Percentiles rank a stretch among this genome's conserved stretches.
Conservation (phyloP, 2,113 vertebrate species). For the Gila orcuttii region DNA sequence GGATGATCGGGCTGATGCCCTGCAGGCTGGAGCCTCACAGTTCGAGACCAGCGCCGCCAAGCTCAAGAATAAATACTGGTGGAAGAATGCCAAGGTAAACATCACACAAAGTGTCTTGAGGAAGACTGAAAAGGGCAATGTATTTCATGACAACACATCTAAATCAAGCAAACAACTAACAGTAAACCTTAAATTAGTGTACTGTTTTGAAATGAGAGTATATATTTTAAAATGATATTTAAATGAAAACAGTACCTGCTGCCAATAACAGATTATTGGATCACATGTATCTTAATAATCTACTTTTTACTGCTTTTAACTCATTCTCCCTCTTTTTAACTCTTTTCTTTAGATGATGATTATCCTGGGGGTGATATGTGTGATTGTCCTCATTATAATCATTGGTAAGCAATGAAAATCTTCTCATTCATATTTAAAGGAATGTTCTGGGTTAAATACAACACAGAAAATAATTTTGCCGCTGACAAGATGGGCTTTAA, state of each 20-base stretch:
- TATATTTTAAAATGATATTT: background rate
- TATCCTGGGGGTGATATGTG: slow-evolving; percentile 87
- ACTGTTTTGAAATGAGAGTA: background rate
- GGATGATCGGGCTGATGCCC: slow-evolving; percentile 82
- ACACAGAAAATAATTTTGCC: background rate
- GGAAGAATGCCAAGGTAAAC: slow-evolving; percentile 93
- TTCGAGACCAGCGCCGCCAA: slow-evolving; percentile 96
- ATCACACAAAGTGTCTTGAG: background rate
- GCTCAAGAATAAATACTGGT: slow-evolving; percentile 96
- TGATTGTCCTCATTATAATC: slow-evolving; percentile 92
- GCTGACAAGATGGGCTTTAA: background rate
- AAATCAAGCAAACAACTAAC: background rate
- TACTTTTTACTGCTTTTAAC: background rate
- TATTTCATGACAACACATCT: background rate
- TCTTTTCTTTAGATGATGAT: slow-evolving; percentile 89
- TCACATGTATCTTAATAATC: background rate
- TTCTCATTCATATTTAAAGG: background rate
- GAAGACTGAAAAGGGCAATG: background rate
- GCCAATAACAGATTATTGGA: background rate
- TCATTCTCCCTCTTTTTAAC: slow-evolving; percentile 18
- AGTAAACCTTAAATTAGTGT: background rate
- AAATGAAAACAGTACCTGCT: background rate
- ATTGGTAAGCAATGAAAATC: slow-evolving; percentile 80
- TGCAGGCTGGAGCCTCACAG: slow-evolving; percentile 89
- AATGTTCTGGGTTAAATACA: background rate